Base-by-base conservation (phyloP, 2,888 invertebrate genomes). In the Rhorus exstirpatorius region DNA sequence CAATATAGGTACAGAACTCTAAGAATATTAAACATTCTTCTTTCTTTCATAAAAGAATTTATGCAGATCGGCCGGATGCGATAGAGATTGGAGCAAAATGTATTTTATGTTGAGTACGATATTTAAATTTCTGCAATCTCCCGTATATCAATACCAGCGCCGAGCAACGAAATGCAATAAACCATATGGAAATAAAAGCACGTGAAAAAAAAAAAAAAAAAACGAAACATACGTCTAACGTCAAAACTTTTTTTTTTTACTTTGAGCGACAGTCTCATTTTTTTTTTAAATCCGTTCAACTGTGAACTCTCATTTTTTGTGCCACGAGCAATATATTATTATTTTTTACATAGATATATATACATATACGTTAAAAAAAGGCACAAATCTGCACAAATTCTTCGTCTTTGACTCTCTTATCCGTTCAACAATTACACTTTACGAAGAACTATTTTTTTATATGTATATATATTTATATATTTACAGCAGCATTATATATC, bases 1-100 rank as follows among this genome's bases (percentile, higher is more conserved):
- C 72, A 78, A 60, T 71, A 41, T 70, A 76, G 63, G 41, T 75
- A 79, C 75, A 51, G 46, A 79, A 81, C 53, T 26, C 53, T n/a
- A n/a, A n/a, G 74, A 61, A 41, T 60, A 14, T 76, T 53, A 67
- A 58, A 68, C 46, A 53, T 67, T 17, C n/a, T n/a, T n/a, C n/a
- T n/a, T n/a, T n/a, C n/a, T 71, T 49, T 38, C 17, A 51, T 61
- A 67, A 72, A 81, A 78, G 77, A 83, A 83, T 83, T 83, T 68
- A 83, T 81, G 83, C 81, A 78, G 81, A 81, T 74, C 63, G 61
- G 61, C 67, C 53, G 19, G 78, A 71, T 58, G 71, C n/a, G 41
- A 60, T 12, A 63, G 21, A 53, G 38, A 63, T 19, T 35, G 55
- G 53, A 61, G 44, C 41, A 31, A 63, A 38, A 24, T 68, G 38